Percentiles rank a stretch among this genome's conserved stretches.
Conservation (phyloP, 2,113 vertebrate genomes). For the Amia ocellicauda region DNA sequence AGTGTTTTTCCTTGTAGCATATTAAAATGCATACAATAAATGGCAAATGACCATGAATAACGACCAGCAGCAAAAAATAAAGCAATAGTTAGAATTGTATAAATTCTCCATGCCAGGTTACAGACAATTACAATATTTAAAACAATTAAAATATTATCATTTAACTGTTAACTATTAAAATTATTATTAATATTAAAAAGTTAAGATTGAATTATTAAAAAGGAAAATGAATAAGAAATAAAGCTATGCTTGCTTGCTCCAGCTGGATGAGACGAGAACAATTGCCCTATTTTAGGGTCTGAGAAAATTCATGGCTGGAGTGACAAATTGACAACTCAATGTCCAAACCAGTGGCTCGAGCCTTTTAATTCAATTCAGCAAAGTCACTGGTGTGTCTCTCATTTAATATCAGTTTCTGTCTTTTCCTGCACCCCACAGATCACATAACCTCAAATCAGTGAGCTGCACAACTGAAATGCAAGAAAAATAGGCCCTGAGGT, state of each 20-base stretch:
- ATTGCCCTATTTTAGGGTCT: background rate
- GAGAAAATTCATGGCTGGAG: conserved; percentile 25
- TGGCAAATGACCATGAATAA: too few species aligned
- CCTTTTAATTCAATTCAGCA: conserved; percentile 32
- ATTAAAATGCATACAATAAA: too few species aligned
- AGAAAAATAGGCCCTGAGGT: conserved; percentile 31
- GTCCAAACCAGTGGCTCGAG: conserved; percentile 16
- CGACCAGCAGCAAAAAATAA: too few species aligned
- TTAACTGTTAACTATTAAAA: too few species aligned
- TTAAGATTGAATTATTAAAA: too few species aligned
- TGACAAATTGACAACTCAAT: conserved; percentile 37
- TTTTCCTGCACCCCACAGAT: conserved; percentile 26
- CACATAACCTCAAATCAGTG: conserved; percentile 29
- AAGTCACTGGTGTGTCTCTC: conserved; percentile 26
- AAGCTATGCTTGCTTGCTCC: background rate
- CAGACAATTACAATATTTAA: too few species aligned
- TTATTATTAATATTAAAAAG: too few species aligned
- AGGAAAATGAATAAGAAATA: background rate
- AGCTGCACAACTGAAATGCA: conserved; percentile 34
- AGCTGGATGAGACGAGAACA: background rate
- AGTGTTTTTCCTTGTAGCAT: too few species aligned
- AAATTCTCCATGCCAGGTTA: too few species aligned
- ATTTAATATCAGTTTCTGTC: conserved; percentile 35
- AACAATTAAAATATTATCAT: too few species aligned
- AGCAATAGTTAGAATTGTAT: too few species aligned